Base-by-base conservation (phyloP, 2,888 invertebrate species). In the Craniophora ligustri region DNA sequence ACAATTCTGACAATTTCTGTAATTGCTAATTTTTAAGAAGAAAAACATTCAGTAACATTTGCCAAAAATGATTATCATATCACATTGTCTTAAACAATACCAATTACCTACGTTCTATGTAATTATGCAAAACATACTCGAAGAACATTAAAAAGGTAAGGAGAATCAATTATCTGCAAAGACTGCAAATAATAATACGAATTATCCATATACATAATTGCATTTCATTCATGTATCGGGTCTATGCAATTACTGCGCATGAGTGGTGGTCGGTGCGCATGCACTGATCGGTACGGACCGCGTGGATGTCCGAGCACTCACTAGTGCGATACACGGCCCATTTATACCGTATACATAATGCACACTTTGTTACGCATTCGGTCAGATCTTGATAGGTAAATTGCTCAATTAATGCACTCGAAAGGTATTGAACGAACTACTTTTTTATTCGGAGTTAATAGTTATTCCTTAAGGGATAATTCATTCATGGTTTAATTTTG, bases 291-390 rank as follows among this genome's bases (percentile, higher is more conserved):
- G n/a, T n/a, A n/a, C 7, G 48, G 67, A 59, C 40, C 70, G 66
- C 78, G 61, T 74, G 76, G 70, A 69, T 70, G 67, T 68, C 55
- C 68, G 74, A 80, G 78, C 66, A 65, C 79, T 67, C 80, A 81
- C 58, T 68, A 81, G 79, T 76, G 75, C 79, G 60, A 44, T 65
- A 61, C 61, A 34, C 41, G 46, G 38, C 53, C 68, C 77, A 82
- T 80, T 79, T 78, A 83, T 75, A 72, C 54, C 39, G 45, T 54
- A 11, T 2, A 38, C 41, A 49, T 13, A 18, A 44, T 40, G 45
- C 59, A 51, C 44, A 55, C 51, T 63, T 19, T 31, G 41, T 32
- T 48, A 47, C 66, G 47, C 59, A 61, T 58, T 67, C 48, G 46
- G 50, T 47, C 13, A 32, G 50, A 72, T 64, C 55, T 67, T 58